Evolutionary conservation across 2,113 vertebrate genomes (phyloP), one percentile per base, ranked within the genome.

Genomic region (Sterrhoptilus dennistouni): DNA sequence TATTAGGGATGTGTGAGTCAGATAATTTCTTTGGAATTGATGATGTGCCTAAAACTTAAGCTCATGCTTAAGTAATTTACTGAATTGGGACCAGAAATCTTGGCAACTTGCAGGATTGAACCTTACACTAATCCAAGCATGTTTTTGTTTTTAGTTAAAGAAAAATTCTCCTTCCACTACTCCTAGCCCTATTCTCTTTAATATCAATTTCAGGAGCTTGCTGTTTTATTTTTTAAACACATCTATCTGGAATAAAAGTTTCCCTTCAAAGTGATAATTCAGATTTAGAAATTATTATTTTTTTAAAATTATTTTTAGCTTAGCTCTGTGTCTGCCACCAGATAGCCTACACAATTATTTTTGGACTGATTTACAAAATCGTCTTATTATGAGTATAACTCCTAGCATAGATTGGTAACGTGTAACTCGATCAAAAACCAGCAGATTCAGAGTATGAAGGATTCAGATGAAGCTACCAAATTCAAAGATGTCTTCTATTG

Each of bases 21-120:
- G 86, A 86, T 61, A 4, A 71, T 86, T 96, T 94, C 90, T 93
- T 53, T 93, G 93, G 88, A 95, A 96, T 75, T 84, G 76, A 81
- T 90, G 92, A 87, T 92, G 83, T 90, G 90, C 80, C 94, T 93
- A 90, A 86, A 94, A 93, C 49, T 94, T 89, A 94, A 79, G 92
- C 49, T 79, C 92, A 94, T 92, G 49, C 83, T 87, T 95, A 96
- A 95, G 49, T 89, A 94, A 96, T 95, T 95, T 96, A 89, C 83
- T 87, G 92, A 90, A 96, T 65, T 89, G 40, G n/a, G 88, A 96
- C 57, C 76, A 94, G 92, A 93, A 96, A 90, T 4, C 65, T 90
- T 95, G 90, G 83, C 86, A 87, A 22, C 29, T 69, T 72, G 24
- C 14, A 69, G 29, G 13, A 84, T 8, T 90, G 72, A 95, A 76